Percentiles rank a stretch among this genome's conserved stretches.
phyloP scores from a whole-genome alignment of 2,888 invertebrate species.

The Machimus rusticus region DNA sequence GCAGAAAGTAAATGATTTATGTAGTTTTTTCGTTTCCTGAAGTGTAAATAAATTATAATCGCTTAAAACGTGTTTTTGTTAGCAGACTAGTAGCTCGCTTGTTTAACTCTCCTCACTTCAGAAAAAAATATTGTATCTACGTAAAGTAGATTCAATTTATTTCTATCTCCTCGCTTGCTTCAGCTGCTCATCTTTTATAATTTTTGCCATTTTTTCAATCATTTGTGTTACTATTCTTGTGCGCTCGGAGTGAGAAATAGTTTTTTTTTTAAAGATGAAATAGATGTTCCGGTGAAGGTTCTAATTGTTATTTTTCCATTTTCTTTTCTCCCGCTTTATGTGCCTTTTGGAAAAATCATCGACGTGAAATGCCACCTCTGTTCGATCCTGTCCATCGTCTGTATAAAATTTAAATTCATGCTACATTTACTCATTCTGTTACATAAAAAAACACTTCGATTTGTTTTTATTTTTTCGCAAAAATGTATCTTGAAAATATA shows the following conservation, averaged over 20 bases:
- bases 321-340: conserved; percentile 45
- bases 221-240: neutral
- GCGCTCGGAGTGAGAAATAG: neutral
- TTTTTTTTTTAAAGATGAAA: conserved; percentile 7
- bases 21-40: neutral
- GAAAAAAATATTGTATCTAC: neutral
- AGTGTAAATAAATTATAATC: neutral
- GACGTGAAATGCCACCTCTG: conserved; percentile 37
- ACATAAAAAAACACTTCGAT: neutral
- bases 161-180: neutral
- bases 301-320: conserved; percentile 44
- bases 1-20: neutral
- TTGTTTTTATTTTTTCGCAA: too few species aligned
- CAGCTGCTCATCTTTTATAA: neutral
- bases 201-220: neutral
- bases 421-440: neutral
- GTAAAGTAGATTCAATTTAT: neutral
- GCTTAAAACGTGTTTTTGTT: neutral
- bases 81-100: neutral
- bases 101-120: neutral
- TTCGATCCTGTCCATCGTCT: conserved; percentile 31
- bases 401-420: conserved; percentile 21
- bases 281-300: conserved; percentile 47
- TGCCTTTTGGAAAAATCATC: conserved; percentile 42
- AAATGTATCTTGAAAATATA: neutral